A percentile compares a stretch with the other conserved stretches of the same genome.
Evolutionary conservation across 1,140 invertebrate genomes (phyloP).

Genomic region (Lordiphosa clarofinis): DNA sequence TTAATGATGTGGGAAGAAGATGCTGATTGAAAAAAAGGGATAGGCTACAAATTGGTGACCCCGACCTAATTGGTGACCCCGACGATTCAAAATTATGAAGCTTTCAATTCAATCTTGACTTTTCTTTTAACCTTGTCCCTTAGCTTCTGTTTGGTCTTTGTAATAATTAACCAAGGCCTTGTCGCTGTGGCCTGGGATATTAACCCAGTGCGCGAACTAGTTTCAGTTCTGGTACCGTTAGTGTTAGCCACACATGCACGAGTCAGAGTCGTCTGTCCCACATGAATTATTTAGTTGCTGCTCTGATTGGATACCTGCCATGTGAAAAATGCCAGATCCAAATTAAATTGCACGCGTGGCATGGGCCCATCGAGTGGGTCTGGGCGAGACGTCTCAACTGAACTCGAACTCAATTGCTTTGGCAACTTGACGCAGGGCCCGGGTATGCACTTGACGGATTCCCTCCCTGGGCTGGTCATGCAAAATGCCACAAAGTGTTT

Average conservation of each 20-base stretch:
- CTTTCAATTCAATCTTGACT: too few species aligned
- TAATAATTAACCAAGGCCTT: too few species aligned
- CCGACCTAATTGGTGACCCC: too few species aligned
- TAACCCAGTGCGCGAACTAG: too few species aligned
- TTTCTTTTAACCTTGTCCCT: too few species aligned
- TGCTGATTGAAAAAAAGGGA: too few species aligned
- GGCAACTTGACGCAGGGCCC: slow-evolving; percentile 45
- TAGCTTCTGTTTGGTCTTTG: too few species aligned
- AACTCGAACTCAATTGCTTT: slow-evolving; percentile 42
- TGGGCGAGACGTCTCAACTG: slow-evolving; percentile 5
- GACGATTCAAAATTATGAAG: too few species aligned
- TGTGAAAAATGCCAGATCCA: slow-evolving; percentile 37
- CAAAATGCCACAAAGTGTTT: slow-evolving; percentile 18
- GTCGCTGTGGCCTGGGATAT: too few species aligned
- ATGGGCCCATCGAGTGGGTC: slow-evolving; percentile 20
- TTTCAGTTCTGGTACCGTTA: too few species aligned
- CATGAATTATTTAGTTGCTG: slow-evolving; percentile 50
- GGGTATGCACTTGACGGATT: slow-evolving; percentile 41
- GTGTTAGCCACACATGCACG: neutral
- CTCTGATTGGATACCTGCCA: slow-evolving; percentile 42
- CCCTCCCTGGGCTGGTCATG: slow-evolving; percentile 17
- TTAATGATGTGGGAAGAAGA: too few species aligned
- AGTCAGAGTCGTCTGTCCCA: slow-evolving; percentile 31
- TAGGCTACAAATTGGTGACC: too few species aligned
- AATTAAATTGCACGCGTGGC: slow-evolving; percentile 34